Base-by-base conservation (phyloP, 2,113 vertebrate species). In the Hyaena hyaena region DNA sequence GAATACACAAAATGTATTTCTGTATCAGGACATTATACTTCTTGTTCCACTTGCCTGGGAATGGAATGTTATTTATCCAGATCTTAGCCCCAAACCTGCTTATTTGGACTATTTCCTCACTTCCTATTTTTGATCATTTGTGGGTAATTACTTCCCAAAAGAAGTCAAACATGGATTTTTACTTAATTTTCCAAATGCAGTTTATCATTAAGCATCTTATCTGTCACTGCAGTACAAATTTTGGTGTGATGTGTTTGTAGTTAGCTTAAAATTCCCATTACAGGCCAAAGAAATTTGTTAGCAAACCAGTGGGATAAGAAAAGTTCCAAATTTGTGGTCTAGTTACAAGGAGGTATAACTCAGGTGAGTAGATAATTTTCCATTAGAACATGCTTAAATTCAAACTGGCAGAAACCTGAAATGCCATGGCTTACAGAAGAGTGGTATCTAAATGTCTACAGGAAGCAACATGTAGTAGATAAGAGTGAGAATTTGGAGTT, bases 111-210 rank as follows among this genome's bases (percentile, higher is more conserved):
- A 71, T 71, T 76, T 93, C 23, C 48, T 76, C 15, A 43, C 55
- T 63, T 39, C 2, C 10, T 76, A 74, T 63, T 86, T 88, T 74
- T 55, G 98, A 99, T 99, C 98, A 98, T 99, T 99, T 99, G 99
- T 99, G 99, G 99, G 99, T 99, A 99, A 99, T 99, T 99, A 99
- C 99, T 99, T 99, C 99, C 99, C 99, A 99, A 99, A 99, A 99
- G 99, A 99, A 99, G 99, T 99, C 99, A 99, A 99, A 99, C 98
- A 96, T 98, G 98, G 99, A 99, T 99, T 99, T 99, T 99, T 99
- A 99, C 99, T 99, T 99, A 99, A 99, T 99, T 99, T 99, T 99
- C 98, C 99, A 98, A 99, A 99, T 99, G 99, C 98, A 99, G 99
- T 99, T 99, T 98, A 99, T 99, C 99, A 99, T 99, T 99, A 99